Percentiles rank a stretch among this genome's conserved stretches.
Evolutionary conservation across 2,888 invertebrate species (phyloP).

Genomic region (Hirtodrosophila alboralis): DNA sequence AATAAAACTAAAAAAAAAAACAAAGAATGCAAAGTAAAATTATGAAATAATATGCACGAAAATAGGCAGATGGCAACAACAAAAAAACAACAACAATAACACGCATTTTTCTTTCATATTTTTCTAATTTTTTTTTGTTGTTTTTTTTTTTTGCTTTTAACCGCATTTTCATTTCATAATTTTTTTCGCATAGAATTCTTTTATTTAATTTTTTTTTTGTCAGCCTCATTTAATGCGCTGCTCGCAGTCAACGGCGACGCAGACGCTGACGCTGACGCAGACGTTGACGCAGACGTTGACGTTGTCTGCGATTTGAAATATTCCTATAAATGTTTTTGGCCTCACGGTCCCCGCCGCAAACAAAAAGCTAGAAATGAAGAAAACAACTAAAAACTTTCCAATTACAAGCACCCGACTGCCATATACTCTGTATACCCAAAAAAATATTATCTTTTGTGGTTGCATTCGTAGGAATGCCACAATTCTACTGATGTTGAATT

Average conservation of each 20-base stretch:
- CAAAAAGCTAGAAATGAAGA: slow-evolving; percentile 50
- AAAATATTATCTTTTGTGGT: no score
- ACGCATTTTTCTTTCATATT: slow-evolving; percentile 19
- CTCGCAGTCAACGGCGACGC: slow-evolving; percentile 7
- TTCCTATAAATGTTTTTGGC: slow-evolving; percentile 78
- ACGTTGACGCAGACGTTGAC: slow-evolving; percentile 11
- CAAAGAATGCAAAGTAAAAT: slow-evolving; percentile 33
- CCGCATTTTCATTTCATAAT: slow-evolving; percentile 48
- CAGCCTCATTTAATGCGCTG: slow-evolving; percentile 72
- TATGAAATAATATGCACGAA: slow-evolving; percentile 68
- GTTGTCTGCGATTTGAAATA: slow-evolving; percentile 72
- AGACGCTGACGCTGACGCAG: slow-evolving; percentile 14
- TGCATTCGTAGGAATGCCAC: no score
- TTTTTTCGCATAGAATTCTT: slow-evolving; percentile 32
- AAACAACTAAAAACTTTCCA: slow-evolving; percentile 21
- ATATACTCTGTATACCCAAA: no score
- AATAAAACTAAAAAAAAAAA: no score
- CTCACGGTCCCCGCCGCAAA: slow-evolving; percentile 60
- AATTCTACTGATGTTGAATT: no score
- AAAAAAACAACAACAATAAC: slow-evolving; percentile 20
- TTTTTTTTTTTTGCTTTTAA: slow-evolving; percentile 32
- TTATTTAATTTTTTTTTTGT: slow-evolving; percentile 38
- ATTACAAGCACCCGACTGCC: no score
- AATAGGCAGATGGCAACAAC: slow-evolving; percentile 62
- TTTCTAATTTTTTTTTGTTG: not conserved